A percentile compares a stretch with the other conserved stretches of the same genome.
These are phyloP conservation scores for Lepidochrysops patricia DNA, from an alignment of 2,888 invertebrate genomes.

Conservation along the genomic window DNA sequence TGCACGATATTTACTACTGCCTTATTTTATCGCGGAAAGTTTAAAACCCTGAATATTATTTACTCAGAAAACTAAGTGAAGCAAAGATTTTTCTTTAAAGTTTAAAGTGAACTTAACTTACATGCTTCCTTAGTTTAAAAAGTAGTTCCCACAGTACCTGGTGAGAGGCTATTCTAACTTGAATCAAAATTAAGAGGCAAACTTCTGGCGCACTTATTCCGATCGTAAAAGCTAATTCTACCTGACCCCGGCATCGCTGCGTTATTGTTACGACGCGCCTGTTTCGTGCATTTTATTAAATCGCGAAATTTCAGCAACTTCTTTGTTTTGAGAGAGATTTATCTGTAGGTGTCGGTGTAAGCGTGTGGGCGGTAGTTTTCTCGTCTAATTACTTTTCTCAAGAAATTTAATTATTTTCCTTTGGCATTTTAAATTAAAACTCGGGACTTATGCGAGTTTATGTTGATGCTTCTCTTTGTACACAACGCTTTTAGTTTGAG, in stretches of 20 bases:
- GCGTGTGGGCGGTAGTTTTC: not conserved
- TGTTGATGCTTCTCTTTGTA: not conserved
- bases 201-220: not conserved
- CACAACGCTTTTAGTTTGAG: not conserved
- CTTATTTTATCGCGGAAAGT: too few relatives aligned
- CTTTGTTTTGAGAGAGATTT: not conserved
- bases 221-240: not conserved
- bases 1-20: too few relatives aligned
- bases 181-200: conserved; percentile 12
- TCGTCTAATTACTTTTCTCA: not conserved
- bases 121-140: conserved; percentile 3
- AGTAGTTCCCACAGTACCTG: not conserved
- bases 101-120: not conserved
- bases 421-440: not conserved
- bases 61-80: not conserved
- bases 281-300: conserved; percentile 10
- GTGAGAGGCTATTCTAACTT: conserved; percentile 7
- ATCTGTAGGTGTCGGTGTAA: not conserved
- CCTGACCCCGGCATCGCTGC: not conserved
- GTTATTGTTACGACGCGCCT: not conserved
- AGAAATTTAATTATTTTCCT: not conserved
- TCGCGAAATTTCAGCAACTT: not conserved
- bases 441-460: not conserved
- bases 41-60: not conserved
- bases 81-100: not conserved